A percentile compares a stretch with the other conserved stretches of the same genome.
Evolutionary conservation across 2,113 vertebrate species (phyloP).

Genomic region (Thinocorus orbignyianus): DNA sequence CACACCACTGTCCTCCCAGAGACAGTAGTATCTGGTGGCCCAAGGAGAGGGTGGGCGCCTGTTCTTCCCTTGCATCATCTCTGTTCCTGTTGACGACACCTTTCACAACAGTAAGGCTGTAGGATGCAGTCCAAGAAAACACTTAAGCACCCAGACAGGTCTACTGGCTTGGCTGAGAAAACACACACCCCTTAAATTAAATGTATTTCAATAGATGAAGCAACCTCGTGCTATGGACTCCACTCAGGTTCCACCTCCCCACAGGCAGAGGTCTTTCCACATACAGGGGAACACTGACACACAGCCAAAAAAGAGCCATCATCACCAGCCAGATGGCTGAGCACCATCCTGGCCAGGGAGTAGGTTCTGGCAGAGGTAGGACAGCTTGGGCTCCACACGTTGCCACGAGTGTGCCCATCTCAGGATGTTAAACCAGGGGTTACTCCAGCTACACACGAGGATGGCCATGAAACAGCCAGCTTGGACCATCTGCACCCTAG

Average conservation of each 20-base stretch:
- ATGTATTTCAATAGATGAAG: neutral
- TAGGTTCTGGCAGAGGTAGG: neutral
- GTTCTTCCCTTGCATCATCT: neutral
- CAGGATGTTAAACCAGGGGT: neutral
- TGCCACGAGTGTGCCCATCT: neutral
- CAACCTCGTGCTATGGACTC: neutral
- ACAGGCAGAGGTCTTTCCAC: neutral
- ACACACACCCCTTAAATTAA: neutral
- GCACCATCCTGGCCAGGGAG: neutral
- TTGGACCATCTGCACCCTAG: neutral
- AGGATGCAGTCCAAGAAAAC: neutral
- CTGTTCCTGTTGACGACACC: neutral
- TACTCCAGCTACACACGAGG: neutral
- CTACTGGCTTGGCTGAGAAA: neutral
- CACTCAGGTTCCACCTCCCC: neutral
- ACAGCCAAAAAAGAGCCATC: neutral
- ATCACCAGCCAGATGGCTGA: neutral
- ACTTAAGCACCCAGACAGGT: neutral
- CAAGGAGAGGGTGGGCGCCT: neutral
- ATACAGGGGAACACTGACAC: neutral
- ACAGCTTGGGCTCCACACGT: rapidly evolving
- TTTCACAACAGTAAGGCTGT: neutral
- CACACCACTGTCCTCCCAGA: rapidly evolving
- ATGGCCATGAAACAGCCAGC: neutral
- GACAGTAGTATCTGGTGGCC: neutral